Evolutionary conservation across 2,113 vertebrate species (phyloP), one percentile per base, ranked within the genome.

Genomic region (Ptilonorhynchus violaceus): DNA sequence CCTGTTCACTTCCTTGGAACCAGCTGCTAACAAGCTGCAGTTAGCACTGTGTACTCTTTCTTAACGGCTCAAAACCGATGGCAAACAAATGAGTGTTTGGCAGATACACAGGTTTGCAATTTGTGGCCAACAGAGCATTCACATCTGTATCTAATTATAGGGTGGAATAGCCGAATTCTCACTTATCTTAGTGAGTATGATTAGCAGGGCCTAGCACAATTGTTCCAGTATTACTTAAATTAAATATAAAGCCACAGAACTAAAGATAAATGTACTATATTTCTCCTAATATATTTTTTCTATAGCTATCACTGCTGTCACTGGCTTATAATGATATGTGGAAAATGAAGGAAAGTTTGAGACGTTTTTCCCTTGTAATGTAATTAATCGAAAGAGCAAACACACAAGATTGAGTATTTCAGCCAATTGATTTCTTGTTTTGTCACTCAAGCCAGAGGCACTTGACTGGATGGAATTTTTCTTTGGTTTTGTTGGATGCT

Each of bases 321-420:
- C 5, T 47, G 23, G 9, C 11, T 88, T 79, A 35, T 75, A 80
- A 85, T 66, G 53, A 66, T 50, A 23, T 1, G 1, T 28, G 70
- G 53, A 60, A 85, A 93, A 76, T 39, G 23, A 77, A 60, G 41
- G 31, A 88, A 84, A 74, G 21, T 21, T 10, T 68, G 30, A 72
- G 31, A 67, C 13, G 15, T 42, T 67, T 87, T 93, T 50, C 73
- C 41, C 28, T 83, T 89, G 49, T 74, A 89, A 74, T 64, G 58
- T 89, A 87, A 92, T 92, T 86, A 96, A 85, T 58, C 94, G 42
- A 93, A 83, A 82, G 17, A 80, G 30, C 12, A 68, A 78, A 74
- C 25, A 73, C 15, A 79, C 5, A 67, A 85, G 81, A 88, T 33
- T 24, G 74, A 66, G 11, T 63, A 73, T 84, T 83, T 94, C 64